Conservation (phyloP, 2,888 invertebrate genomes). For the Amiota mariae region DNA sequence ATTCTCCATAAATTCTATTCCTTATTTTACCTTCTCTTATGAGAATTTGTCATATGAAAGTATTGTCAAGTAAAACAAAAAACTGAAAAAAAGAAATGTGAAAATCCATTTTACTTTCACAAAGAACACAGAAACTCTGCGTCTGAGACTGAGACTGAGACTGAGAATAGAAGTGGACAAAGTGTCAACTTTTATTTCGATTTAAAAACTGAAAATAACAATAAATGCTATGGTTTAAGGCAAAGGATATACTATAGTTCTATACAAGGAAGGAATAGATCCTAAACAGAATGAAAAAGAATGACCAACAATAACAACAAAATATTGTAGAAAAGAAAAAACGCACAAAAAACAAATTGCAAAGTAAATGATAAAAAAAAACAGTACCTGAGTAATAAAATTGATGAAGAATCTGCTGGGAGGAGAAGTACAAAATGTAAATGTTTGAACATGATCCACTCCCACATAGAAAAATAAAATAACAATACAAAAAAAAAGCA, state of each 20-base stretch:
- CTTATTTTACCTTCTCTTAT: slow-evolving; percentile 12
- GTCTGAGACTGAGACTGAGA: no score
- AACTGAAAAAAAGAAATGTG: background rate
- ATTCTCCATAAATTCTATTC: no score
- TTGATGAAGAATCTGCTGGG: no score
- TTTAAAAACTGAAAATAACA: slow-evolving; percentile 57
- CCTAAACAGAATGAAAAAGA: no score
- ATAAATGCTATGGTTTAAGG: slow-evolving; percentile 48
- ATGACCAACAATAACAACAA: slow-evolving; percentile 35
- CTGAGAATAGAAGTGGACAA: background rate
- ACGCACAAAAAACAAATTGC: slow-evolving; percentile 24
- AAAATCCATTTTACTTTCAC: slow-evolving; percentile 52
- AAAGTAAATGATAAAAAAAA: background rate
- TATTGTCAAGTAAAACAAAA: slow-evolving; percentile 41
- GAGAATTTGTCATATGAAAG: slow-evolving; percentile 45
- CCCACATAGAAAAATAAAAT: slow-evolving; percentile 32
- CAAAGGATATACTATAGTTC: slow-evolving; percentile 33
- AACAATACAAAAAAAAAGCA: slow-evolving; percentile 64
- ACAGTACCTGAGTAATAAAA: background rate
- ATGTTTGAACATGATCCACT: no score
- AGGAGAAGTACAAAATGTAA: no score
- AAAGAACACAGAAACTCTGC: no score
- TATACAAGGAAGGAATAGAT: no score
- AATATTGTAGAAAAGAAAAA: slow-evolving; percentile 34
- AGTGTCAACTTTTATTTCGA: slow-evolving; percentile 57